Evolutionary conservation across 2,888 invertebrate species (phyloP), one percentile per base, ranked within the genome.

Genomic region (Rhimphoctona megacephalus): DNA sequence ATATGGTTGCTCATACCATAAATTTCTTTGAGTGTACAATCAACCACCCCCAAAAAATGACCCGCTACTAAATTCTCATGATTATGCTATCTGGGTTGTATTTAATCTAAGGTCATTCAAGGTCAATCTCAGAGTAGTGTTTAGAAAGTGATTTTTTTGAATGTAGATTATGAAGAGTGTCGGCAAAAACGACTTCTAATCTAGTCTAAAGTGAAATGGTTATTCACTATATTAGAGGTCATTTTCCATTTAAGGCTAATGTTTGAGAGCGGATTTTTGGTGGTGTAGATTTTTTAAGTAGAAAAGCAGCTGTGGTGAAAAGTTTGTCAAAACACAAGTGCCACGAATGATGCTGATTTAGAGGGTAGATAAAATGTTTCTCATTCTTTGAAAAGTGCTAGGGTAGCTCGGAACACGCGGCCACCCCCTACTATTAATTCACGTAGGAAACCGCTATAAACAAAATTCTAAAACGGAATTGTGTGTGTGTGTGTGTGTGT

Each of bases 231-330:
- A 22, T 54, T 22, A 9, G 11, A 57, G 25, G 14, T 25, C 5
- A 14, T 9, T 25, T 14, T 25, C 25, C 25, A 57, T 57, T 57
- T 57, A 14, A 25, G 57, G 17, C 61, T 61, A 11, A 4, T 17
- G 30, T 61, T 61, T 30, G 6, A 30, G 6, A 11, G 30, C 17
- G 5, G 17, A 61, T 30, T 61, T 61, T 30, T 9, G 17, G 30
- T 5, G 30, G 61, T 17, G 17, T 30, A 5, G 30, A 17, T 61
- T 61, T 17, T 17, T 4, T 17, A 17, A 85, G 84, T 87, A 85
- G 77, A 83, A 17, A 25, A 61, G 30, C 61, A 61, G 61, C 30
- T 17, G 30, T 30, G 25, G 25, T 22, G 25, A 57, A 17, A 30
- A 25, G 30, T 61, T 61, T 30, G 17, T 61, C 61, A 30, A 61